phyloP scores from a whole-genome alignment of 1,140 invertebrate genomes.

The Yoshiicerus persimilis region DNA sequence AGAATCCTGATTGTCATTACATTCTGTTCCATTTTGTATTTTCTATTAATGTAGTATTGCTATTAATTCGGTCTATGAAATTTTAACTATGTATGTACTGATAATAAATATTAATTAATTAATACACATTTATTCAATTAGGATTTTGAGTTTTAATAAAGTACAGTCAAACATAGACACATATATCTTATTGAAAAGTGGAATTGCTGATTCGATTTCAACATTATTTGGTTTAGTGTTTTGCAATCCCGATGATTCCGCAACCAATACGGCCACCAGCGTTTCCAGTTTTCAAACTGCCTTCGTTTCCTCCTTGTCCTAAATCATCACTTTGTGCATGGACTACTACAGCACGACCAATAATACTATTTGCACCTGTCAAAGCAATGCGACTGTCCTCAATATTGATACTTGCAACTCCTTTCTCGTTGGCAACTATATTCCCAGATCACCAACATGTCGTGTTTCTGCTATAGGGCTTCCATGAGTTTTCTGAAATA shows the following conservation, averaged over 20 bases:
- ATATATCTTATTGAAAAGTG: no score
- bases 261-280: constrained; percentile 59
- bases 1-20: no score
- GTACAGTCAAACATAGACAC: no score
- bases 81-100: no score
- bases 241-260: constrained; percentile 54
- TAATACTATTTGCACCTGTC: constrained; percentile 48
- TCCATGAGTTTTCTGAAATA: constrained; percentile 39
- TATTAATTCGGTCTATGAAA: no score
- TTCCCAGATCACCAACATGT: constrained; percentile 60
- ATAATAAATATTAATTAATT: no score
- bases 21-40: no score
- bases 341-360: constrained; percentile 56
- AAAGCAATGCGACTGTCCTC: constrained; percentile 54
- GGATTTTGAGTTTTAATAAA: no score
- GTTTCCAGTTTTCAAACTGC: constrained; percentile 59
- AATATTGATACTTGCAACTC: constrained; percentile 53
- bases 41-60: no score
- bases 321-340: constrained; percentile 60
- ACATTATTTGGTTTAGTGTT: no score
- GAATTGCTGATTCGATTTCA: no score
- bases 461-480: constrained; percentile 39
- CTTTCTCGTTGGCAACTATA: constrained; percentile 53
- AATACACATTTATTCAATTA: no score
- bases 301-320: constrained; percentile 56